Evolutionary conservation across 2,113 vertebrate genomes (phyloP), one percentile per base, ranked within the genome.

Genomic region (Microtus richardsoni): DNA sequence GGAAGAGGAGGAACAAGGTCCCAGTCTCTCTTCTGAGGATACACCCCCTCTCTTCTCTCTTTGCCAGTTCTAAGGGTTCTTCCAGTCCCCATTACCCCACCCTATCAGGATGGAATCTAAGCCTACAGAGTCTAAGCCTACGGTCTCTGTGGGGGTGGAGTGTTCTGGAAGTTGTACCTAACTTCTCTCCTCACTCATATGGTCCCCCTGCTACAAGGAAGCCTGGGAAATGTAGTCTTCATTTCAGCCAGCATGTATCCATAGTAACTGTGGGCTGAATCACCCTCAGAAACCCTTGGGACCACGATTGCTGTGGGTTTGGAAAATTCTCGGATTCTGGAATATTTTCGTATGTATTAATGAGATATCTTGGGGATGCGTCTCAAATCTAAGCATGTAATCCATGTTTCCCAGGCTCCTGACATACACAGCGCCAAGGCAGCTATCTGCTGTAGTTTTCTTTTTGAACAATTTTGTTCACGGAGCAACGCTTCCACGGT

Each of bases 161-260:
- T 36, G 21, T 36, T 87, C 62, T n/a, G 64, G 83, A 68, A 47
- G 28, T 86, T 5, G 17, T 66, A 68, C 30, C 83, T 86, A 68
- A 68, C 11, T 19, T 13, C 33, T 44, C 41, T 78, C 64, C 16
- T 39, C 26, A 21, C 36, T 93, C 84, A 66, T 36, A 2, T 26
- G 89, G 28, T 4, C 16, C 8, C 14, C 11, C 39, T 82, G 21
- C 68, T 64, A 33, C 74, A 91, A 78, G 26, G n/a, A 24, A 91
- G 41, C 2, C 92, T 94, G 93, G 91, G 93, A 94, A 96, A 82
- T 26, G 26, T 49, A 91, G 84, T 90, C 52, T 75, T 74, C n/a
- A 30, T 82, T 68, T 79, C 26, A 49, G 5, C 0, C 28, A 19
- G n/a, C 39, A 0, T 4, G 2, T 2, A 33, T 11, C 47, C 52